Base-by-base conservation (phyloP, 2,113 vertebrate species). In the Elgaria multicarinata region DNA sequence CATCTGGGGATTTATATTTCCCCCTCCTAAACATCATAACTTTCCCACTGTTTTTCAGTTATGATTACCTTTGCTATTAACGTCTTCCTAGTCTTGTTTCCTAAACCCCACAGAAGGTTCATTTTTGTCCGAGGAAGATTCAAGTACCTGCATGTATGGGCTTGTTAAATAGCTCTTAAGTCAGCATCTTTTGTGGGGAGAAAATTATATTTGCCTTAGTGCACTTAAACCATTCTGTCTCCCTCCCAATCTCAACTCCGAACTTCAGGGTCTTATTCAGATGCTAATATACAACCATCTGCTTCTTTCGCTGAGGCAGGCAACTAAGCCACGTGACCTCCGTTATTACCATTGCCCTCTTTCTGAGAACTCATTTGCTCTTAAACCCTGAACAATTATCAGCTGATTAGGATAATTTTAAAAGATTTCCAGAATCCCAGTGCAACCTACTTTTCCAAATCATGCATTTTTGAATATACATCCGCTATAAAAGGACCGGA, bases 211-310 rank as follows among this genome's bases (percentile, higher is more conserved):
- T 67, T 42, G 1, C 42, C 55, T 46, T 89, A 58, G 46, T 6
- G 1, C 36, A 28, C 58, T 42, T 84, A 87, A 58, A 71, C 50
- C 77, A 79, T 10, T 53, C 85, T 16, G 3, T 4, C 74, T 18
- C 5, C n/a, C 46, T n/a, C 33, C 44, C 28, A 82, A 88, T 53
- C 80, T 80, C 53, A 76, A 75, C n/a, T 87, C 6, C 83, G 78
- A 53, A 74, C 74, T 93, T 53, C 69, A 50, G 2, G 76, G 86
- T 46, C 64, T 69, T 46, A 84, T 95, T 97, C 87, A 95, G 86
- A 95, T 95, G 93, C 86, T 94, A 96, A 95, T 84, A 2, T 69
- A 84, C 83, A 77, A 83, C 94, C 95, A 94, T 95, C 94, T 94
- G 94, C 80, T 88, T 87, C 92, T 92, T 93, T 93, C 91, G 84